A percentile compares a stretch with the other conserved stretches of the same genome.
phyloP scores from a whole-genome alignment of 2,888 invertebrate genomes.

The Epinotia nisella region DNA sequence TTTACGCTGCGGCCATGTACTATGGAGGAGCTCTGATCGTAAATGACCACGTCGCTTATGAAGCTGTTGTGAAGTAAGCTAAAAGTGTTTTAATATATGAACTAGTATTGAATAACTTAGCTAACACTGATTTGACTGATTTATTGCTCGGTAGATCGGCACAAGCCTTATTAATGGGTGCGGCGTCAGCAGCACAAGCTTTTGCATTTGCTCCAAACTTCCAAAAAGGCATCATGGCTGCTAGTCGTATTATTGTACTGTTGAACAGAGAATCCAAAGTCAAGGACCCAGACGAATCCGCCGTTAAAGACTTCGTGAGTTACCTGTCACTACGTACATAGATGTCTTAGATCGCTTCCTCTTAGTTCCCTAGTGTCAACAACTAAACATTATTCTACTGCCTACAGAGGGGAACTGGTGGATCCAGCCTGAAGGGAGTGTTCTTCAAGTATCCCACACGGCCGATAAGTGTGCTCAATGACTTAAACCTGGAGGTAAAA shows the following conservation, averaged over 20 bases:
- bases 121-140: not conserved
- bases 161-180: conserved; percentile 89
- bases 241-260: conserved; percentile 87
- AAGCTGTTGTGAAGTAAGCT: conserved; percentile 89
- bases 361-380: conserved; percentile 1
- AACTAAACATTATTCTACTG: not conserved
- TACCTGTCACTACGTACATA: not conserved
- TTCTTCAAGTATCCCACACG: conserved; percentile 92
- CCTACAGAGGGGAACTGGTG: conserved; percentile 85
- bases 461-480: conserved; percentile 87
- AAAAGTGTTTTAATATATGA: not conserved
- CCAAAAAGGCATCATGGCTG: conserved; percentile 90
- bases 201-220: conserved; percentile 92
- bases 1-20: conserved; percentile 88
- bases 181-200: conserved; percentile 88
- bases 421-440: conserved; percentile 88
- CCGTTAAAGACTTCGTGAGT: conserved; percentile 72
- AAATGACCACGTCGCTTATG: conserved; percentile 82
- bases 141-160: conserved; percentile 83
- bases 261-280: conserved; percentile 86
- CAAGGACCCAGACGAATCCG: conserved; percentile 71
- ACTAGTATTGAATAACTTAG: not conserved
- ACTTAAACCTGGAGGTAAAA: conserved; percentile 86
- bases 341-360: not conserved
- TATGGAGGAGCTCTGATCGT: conserved; percentile 89